Conservation (phyloP, 2,797 vertebrate species). For the Remorina albescens region DNA sequence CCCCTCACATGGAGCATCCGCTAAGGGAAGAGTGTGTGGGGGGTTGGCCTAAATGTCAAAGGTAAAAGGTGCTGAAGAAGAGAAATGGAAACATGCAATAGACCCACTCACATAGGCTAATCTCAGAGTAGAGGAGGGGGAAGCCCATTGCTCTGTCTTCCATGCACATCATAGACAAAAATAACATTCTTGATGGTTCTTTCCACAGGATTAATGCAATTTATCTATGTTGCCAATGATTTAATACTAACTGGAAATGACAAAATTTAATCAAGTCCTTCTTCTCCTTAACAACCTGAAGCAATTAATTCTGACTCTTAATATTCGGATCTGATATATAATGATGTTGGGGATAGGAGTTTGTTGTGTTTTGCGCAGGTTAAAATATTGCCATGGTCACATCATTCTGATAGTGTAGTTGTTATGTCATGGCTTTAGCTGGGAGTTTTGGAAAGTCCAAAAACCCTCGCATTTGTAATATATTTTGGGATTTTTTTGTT, state of each 20-base stretch:
- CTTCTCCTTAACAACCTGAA: too few species aligned
- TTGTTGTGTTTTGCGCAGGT: background rate
- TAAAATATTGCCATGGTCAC: background rate
- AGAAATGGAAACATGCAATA: constrained; percentile 74
- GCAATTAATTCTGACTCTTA: background rate
- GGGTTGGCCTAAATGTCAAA: constrained; percentile 81
- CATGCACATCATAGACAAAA: constrained; percentile 51
- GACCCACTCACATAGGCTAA: constrained; percentile 70
- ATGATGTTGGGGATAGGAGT: background rate
- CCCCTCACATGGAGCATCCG: constrained; percentile 68
- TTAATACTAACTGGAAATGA: constrained; percentile 5
- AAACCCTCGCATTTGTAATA: too few species aligned
- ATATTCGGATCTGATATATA: background rate
- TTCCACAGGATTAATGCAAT: constrained; percentile 51
- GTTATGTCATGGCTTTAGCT: too few species aligned
- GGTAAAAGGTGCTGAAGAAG: constrained; percentile 74
- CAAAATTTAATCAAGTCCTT: background rate
- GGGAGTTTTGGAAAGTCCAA: constrained; percentile 16
- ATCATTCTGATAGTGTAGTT: background rate
- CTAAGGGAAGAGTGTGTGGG: constrained; percentile 72
- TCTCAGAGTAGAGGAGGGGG: constrained; percentile 71
- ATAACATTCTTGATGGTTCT: constrained; percentile 49
- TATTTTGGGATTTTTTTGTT: too few species aligned
- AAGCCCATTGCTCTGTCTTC: constrained; percentile 61
- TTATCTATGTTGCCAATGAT: constrained; percentile 24